These are phyloP conservation scores for Coregonus sp. DNA, from an alignment of 2,797 vertebrate genomes.

Conservation along the genomic window DNA sequence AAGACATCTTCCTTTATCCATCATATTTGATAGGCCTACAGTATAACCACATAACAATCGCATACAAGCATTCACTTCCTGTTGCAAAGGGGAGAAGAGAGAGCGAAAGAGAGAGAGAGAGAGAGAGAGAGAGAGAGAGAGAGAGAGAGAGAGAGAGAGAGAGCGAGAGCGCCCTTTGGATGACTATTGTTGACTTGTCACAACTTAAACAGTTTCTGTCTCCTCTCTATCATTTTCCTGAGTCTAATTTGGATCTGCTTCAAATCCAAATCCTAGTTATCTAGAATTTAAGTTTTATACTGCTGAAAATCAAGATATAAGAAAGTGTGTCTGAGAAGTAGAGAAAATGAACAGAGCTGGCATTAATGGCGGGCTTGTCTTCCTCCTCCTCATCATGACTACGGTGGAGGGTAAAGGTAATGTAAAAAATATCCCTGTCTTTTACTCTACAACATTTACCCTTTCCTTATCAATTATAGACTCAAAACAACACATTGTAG, in stretches of 20 bases:
- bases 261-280: background rate
- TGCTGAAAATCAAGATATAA: background rate
- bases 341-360: constrained; percentile 31
- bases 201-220: background rate
- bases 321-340: too few species aligned
- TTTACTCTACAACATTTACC: background rate
- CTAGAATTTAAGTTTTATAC: background rate
- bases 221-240: background rate
- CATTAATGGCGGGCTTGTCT: constrained; percentile 1
- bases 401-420: constrained; percentile 16
- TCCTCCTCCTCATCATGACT: constrained; percentile 34
- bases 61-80: background rate
- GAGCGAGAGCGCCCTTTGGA: constrained; percentile 38
- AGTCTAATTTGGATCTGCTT: background rate
- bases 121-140: constrained; percentile 21
- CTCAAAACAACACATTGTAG: background rate
- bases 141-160: constrained; percentile 33
- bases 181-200: background rate
- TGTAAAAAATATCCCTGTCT: background rate
- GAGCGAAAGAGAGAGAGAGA: constrained; percentile 8
- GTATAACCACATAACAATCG: background rate
- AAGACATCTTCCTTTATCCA: too few species aligned
- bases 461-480: background rate
- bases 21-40: too few species aligned
- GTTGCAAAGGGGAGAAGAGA: constrained; percentile 17